Base-by-base conservation (phyloP, 2,888 invertebrate species). In the Ametastegia equiseti region DNA sequence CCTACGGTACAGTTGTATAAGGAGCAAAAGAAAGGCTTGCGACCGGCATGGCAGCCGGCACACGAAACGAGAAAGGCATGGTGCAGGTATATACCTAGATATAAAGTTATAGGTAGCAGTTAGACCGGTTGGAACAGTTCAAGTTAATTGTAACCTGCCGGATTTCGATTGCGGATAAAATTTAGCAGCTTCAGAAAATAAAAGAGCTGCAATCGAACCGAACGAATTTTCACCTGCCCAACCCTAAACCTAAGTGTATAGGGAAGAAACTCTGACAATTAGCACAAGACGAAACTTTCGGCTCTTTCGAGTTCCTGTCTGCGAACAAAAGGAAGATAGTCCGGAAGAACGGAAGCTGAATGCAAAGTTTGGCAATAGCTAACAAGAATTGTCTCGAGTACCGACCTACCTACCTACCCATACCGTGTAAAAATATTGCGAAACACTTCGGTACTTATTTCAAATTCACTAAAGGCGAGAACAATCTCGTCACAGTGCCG, bases 111-210 rank as follows among this genome's bases (percentile, higher is more conserved):
- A 54, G 50, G 75, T n/a, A 54, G 75, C 75, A 54, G 75, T 75
- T 75, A 75, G 33, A 75, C 50, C 75, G 54, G 36, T 75, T 75
- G 75, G 54, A 75, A 54, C 75, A 75, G 54, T 75, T 75, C 50
- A 54, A 45, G 75, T 75, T 75, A 75, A 75, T 75, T 75, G 75
- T 75, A 54, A 75, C 54, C 75, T 54, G 73, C 50, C 73, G 54
- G 73, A 54, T 75, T 50, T 75, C 73, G 75, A 75, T 75, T 75
- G 75, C 75, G 50, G 75, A 54, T 75, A 75, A 75, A 54, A 75
- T 75, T 50, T 54, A 75, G 75, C 54, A 50, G 75, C 54, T 42
- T 30, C 9, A 36, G 23, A 50, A 75, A 75, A 75, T 33, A 54
- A 75, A 75, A 54, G 54, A 75, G 36, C 23, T 54, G 75, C 33